phyloP scores from a whole-genome alignment of 2,797 vertebrate species.

The Neostethus bicornis region DNA sequence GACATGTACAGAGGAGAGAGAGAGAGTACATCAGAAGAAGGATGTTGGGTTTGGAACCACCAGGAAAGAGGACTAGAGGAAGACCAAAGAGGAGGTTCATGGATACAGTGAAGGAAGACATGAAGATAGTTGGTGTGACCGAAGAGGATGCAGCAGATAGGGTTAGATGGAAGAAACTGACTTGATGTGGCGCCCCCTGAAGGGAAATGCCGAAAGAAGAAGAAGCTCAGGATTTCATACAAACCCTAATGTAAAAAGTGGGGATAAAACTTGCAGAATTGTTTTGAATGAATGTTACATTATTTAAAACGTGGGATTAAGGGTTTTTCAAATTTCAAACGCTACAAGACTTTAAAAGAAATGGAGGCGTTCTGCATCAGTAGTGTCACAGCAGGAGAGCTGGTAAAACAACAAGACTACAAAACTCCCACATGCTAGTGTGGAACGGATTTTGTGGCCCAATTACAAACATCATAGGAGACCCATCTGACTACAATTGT shows the following conservation, averaged over 20 bases:
- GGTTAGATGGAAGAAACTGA: too few species aligned
- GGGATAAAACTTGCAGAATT: neutral
- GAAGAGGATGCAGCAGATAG: too few species aligned
- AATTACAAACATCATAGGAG: constrained; percentile 55
- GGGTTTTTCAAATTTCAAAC: neutral
- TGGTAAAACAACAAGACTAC: constrained; percentile 52
- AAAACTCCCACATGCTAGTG: constrained; percentile 45
- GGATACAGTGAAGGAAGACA: too few species aligned
- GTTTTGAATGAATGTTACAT: neutral
- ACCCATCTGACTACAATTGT: constrained; percentile 59
- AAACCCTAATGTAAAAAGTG: neutral
- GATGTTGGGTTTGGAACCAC: too few species aligned
- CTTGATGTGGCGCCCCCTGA: too few species aligned
- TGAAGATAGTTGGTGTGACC: too few species aligned
- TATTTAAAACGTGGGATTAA: neutral
- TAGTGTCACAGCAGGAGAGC: constrained; percentile 46
- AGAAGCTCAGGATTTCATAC: too few species aligned
- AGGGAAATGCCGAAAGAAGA: too few species aligned
- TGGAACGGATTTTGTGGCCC: constrained; percentile 54
- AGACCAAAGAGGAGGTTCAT: too few species aligned
- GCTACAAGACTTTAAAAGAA: neutral
- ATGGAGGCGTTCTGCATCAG: constrained; percentile 20
- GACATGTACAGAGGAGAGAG: too few species aligned
- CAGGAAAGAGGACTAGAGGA: too few species aligned
- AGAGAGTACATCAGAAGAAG: too few species aligned